Conservation (phyloP, 2,888 invertebrate genomes). For the Drosophila helvetica region DNA sequence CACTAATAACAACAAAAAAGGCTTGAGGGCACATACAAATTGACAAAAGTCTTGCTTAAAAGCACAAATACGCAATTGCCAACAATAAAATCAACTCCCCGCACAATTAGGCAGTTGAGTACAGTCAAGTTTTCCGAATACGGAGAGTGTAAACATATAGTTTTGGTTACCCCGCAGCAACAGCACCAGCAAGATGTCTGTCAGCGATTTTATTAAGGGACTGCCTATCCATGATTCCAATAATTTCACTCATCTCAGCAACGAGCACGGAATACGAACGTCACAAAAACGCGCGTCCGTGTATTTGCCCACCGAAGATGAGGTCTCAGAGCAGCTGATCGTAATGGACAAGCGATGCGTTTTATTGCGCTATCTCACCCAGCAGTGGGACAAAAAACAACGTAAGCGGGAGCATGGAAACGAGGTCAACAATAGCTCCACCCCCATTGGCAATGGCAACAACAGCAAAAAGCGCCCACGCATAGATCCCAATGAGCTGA, state of each 20-base stretch:
- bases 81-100: too few species aligned
- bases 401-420: constrained; percentile 80
- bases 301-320: constrained; percentile 92
- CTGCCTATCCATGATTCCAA: constrained; percentile 95
- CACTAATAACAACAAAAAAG: constrained; percentile 31
- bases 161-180: constrained; percentile 4
- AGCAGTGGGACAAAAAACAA: constrained; percentile 96
- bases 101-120: background rate
- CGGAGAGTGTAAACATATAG: background rate
- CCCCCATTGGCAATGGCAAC: constrained; percentile 50
- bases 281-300: constrained; percentile 94
- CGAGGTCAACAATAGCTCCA: constrained; percentile 48
- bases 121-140: too few species aligned
- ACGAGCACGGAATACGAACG: constrained; percentile 92
- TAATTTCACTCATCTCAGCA: constrained; percentile 95
- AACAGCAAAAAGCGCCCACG: constrained; percentile 83
- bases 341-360: constrained; percentile 98
- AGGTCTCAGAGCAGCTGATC: constrained; percentile 96
- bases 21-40: constrained; percentile 11
- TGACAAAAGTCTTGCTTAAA: background rate
- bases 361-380: constrained; percentile 95
- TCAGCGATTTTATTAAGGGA: constrained; percentile 95
- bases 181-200: constrained; percentile 85
- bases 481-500: constrained; percentile 78
- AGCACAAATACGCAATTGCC: background rate